Evolutionary conservation across 2,797 vertebrate species (phyloP).

Genomic region (Peromyscus attwateri): DNA sequence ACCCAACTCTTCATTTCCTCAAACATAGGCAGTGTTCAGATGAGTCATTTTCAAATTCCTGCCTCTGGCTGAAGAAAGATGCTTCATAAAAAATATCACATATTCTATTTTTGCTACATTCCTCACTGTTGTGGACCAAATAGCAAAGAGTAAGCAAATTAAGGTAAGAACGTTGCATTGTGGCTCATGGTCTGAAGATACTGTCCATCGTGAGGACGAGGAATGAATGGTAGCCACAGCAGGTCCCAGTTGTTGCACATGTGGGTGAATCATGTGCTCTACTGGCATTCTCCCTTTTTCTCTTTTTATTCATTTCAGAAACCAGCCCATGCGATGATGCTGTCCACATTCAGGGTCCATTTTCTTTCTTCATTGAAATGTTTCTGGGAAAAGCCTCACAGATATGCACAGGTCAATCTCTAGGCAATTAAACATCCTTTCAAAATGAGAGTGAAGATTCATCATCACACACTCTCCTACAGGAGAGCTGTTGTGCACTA

Average conservation of each 20-base stretch:
- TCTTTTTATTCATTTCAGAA: neutral
- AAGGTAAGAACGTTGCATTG: neutral
- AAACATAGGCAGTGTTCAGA: neutral
- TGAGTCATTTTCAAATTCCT: neutral
- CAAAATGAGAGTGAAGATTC: neutral
- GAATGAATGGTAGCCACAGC: neutral
- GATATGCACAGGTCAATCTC: neutral
- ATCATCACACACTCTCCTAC: neutral
- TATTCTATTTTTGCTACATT: neutral
- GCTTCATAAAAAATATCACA: neutral
- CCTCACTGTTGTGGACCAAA: neutral
- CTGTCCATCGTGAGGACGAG: rapidly evolving
- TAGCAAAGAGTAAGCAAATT: neutral
- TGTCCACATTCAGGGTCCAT: rapidly evolving
- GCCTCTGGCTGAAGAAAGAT: neutral
- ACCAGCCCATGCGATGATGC: neutral
- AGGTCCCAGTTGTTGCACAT: neutral
- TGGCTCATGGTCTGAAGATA: neutral
- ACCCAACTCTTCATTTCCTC: neutral
- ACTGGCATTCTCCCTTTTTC: neutral
- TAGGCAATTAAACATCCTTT: neutral
- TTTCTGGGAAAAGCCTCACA: neutral
- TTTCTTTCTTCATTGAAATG: neutral
- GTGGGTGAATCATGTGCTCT: neutral
- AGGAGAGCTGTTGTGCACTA: neutral